These are phyloP conservation scores for Chaunax sp. DNA, from an alignment of 2,797 vertebrate genomes.

Conservation along the genomic window DNA sequence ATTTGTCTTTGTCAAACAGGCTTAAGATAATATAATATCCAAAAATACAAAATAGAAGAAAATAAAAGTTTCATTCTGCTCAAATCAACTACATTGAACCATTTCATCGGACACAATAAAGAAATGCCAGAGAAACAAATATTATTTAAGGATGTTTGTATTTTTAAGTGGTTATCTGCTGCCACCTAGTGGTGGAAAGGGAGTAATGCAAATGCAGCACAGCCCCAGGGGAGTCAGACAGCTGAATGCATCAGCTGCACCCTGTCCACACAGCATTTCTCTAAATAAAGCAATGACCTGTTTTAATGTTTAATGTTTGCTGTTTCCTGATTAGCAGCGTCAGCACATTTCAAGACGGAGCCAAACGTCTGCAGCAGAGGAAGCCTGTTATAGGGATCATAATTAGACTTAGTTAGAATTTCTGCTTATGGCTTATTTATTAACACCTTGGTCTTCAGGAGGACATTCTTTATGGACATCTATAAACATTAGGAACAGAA, in stretches of 20 bases:
- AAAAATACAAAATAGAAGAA: too few species aligned
- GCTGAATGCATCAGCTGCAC: constrained; percentile 28
- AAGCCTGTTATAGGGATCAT: neutral
- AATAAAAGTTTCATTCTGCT: too few species aligned
- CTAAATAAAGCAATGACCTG: constrained; percentile 58
- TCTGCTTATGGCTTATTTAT: neutral
- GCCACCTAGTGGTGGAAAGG: constrained; percentile 76
- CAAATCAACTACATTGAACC: too few species aligned
- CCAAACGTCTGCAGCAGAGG: neutral
- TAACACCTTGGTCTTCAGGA: neutral
- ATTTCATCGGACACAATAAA: too few species aligned
- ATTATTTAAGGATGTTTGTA: too few species aligned
- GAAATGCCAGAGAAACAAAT: too few species aligned
- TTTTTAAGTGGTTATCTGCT: constrained; percentile 53
- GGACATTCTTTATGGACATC: neutral
- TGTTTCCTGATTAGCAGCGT: neutral
- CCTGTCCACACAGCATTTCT: constrained; percentile 55
- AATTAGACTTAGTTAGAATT: too few species aligned
- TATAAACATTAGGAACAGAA: neutral
- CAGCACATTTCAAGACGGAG: constrained; percentile 30
- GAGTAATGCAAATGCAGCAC: constrained; percentile 26
- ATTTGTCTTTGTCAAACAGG: too few species aligned
- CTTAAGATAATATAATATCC: too few species aligned
- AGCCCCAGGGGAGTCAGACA: constrained; percentile 1
- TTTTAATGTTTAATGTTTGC: constrained; percentile 52